phyloP scores from a whole-genome alignment of 2,113 vertebrate genomes.

The Kryptolebias marmoratus region DNA sequence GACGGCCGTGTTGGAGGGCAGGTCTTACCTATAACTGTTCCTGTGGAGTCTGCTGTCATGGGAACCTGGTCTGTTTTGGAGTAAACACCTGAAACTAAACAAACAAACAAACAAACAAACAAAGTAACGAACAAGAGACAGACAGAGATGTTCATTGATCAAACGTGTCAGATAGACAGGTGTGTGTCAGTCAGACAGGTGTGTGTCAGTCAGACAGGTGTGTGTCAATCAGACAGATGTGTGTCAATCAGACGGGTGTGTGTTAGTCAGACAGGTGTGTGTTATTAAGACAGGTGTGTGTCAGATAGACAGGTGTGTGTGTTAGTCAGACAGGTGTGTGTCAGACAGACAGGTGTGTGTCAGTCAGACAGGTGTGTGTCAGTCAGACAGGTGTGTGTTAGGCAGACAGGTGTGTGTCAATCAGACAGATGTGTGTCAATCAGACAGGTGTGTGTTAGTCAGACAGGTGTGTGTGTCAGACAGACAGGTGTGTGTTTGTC shows the following conservation, averaged over 20 bases:
- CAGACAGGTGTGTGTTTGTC: not conserved
- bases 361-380: not conserved
- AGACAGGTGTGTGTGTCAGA: not conserved
- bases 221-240: not conserved
- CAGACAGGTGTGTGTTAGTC: not conserved
- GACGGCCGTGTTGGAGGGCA: not conserved
- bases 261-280: not conserved
- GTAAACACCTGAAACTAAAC: slow-evolving; percentile 43
- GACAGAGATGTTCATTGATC: not conserved
- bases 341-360: not conserved
- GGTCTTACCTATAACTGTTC: slow-evolving; percentile 43
- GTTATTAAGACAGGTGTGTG: not conserved
- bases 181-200: not conserved
- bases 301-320: not conserved
- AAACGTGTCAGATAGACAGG: not conserved
- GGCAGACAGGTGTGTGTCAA: not conserved
- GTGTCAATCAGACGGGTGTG: not conserved
- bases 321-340: not conserved
- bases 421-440: not conserved
- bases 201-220: not conserved
- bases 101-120: not conserved
- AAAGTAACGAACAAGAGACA: not conserved
- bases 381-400: not conserved
- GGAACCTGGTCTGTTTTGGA: slow-evolving; percentile 56
- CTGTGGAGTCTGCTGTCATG: slow-evolving; percentile 42